These are phyloP conservation scores for Phalanger gymnotis DNA, from an alignment of 2,797 vertebrate genomes.

Conservation along the genomic window DNA sequence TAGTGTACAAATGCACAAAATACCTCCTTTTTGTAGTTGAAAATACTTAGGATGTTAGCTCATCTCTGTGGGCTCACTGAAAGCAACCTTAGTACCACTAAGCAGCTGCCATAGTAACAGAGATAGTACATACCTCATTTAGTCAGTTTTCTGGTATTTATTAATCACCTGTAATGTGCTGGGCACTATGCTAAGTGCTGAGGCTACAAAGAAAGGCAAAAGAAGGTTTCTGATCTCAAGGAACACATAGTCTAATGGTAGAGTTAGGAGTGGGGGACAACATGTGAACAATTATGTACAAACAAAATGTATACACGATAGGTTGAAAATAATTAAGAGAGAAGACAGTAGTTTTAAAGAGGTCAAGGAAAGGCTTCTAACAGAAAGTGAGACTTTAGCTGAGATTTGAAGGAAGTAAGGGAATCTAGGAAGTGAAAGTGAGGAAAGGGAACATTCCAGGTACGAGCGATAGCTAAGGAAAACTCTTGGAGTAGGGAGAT, in stretches of 20 bases:
- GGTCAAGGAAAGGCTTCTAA: not conserved
- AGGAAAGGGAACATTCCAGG: no score
- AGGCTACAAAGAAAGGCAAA: not conserved
- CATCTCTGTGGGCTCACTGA: not conserved
- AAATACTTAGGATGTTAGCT: not conserved
- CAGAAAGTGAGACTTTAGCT: not conserved
- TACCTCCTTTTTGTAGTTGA: not conserved
- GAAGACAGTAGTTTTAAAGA: not conserved
- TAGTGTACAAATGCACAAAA: not conserved
- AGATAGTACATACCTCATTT: not conserved
- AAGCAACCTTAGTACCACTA: not conserved
- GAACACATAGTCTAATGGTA: not conserved
- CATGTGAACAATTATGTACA: not conserved
- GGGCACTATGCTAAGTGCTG: not conserved
- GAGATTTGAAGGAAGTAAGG: not conserved
- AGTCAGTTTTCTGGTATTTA: not conserved
- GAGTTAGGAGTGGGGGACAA: no score
- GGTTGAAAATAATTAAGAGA: not conserved
- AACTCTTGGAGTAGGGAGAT: not conserved
- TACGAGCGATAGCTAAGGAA: not conserved
- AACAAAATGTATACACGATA: not conserved
- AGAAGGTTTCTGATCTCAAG: not conserved
- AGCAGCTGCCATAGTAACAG: not conserved
- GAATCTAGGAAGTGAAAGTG: not conserved
- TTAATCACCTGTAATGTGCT: no score